Base-by-base conservation (phyloP, 2,113 vertebrate species). In the Axis porcinus region DNA sequence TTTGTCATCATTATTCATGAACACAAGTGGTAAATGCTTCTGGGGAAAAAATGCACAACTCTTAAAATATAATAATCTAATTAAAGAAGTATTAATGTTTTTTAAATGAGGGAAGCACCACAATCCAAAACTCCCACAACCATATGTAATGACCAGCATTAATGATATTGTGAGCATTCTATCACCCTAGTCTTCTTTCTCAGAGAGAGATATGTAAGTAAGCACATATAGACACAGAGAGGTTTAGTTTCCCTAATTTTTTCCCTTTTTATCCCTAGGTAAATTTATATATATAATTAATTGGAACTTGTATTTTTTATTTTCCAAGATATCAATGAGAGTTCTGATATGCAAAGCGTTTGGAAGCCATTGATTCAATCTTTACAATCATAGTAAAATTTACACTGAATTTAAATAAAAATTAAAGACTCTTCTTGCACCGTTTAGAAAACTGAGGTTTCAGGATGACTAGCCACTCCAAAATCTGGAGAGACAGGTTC, bases 1-100 rank as follows among this genome's bases (percentile, higher is more conserved):
- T 90, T 96, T 95, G 54, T 25, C 86, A 85, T 91, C 64, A 62
- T 85, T 91, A 93, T 85, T 97, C 92, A 93, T 88, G 47, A 88
- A 95, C 21, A 93, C 33, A 95, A 95, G 64, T 85, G 58, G 95
- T 78, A 97, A 96, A 88, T 91, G 52, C 45, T 94, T 55, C 82
- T 81, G 52, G 36, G 36, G 92, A 97, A 86, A 11, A 98, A 85
- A 14, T 74, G 19, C 11, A 84, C 13, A 74, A 19, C 13, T 62
- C 86, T 84, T 82, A 19, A 19, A 87, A 93, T 87, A 67, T 82
- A 95, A 89, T 82, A 82, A 91, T 86, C 36, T 94, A 86, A 70
- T 92, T 67, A 89, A 2, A 45, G 25, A 92, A 92, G 10, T 67
- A 4, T 55, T 95, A 10, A 47, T 50, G 3, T 21, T 52, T 82